A percentile compares a stretch with the other conserved stretches of the same genome.
These are phyloP conservation scores for Nasua narica DNA, from an alignment of 2,797 vertebrate species.

Conservation along the genomic window DNA sequence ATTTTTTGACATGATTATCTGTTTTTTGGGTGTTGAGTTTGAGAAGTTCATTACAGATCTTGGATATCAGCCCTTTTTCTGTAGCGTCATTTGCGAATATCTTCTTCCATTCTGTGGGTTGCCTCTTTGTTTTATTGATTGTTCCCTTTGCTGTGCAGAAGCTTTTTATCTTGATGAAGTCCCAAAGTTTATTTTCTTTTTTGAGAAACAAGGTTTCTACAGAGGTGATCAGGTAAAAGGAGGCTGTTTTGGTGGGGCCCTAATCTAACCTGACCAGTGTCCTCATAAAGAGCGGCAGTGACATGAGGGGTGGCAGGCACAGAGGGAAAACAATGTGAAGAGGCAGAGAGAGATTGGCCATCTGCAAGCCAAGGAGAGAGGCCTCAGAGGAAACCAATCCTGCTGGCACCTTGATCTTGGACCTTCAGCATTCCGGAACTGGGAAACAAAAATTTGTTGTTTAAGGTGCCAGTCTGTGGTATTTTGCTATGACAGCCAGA, in stretches of 20 bases:
- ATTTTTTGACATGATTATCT: no score
- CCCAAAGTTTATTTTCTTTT: no score
- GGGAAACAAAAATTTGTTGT: background rate
- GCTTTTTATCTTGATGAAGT: no score
- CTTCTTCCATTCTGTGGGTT: no score
- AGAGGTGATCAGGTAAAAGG: background rate
- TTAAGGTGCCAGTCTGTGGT: background rate
- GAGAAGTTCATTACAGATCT: no score
- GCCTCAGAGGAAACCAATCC: background rate
- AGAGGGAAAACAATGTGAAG: background rate
- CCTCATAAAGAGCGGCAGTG: background rate
- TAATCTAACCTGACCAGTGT: background rate
- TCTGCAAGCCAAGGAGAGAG: background rate
- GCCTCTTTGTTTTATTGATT: no score
- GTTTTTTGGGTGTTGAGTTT: no score
- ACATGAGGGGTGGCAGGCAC: no score
- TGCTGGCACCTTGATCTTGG: background rate
- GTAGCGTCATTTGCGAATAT: no score
- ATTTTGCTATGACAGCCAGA: background rate
- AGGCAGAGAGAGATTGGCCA: background rate
- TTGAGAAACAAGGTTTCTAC: background rate
- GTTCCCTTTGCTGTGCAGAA: no score
- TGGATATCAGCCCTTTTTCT: no score
- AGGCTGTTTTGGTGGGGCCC: background rate
- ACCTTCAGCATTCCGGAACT: background rate